Evolutionary conservation across 2,888 invertebrate genomes (phyloP).

Genomic region (Anoncus sp.): DNA sequence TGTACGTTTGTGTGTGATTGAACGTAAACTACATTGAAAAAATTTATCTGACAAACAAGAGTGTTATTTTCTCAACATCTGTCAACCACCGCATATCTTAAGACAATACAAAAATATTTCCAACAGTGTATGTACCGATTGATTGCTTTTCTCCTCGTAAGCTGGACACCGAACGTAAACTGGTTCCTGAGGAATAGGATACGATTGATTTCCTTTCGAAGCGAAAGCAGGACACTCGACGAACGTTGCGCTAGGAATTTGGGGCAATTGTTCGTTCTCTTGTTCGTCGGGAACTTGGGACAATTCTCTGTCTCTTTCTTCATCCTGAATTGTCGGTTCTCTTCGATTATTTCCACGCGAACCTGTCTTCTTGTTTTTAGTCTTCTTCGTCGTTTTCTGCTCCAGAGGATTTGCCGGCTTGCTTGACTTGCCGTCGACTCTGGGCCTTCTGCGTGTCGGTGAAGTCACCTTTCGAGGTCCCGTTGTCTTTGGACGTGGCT

Average conservation of each 20-base stretch:
- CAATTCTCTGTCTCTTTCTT: conserved; percentile 1
- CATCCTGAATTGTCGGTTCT: not conserved
- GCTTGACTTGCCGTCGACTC: not conserved
- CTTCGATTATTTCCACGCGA: conserved; percentile 10
- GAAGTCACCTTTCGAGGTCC: conserved; percentile 20
- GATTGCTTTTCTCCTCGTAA: conserved; percentile 20
- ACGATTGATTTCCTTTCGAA: conserved; percentile 45
- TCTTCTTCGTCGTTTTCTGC: not conserved
- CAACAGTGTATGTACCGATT: conserved; percentile 17
- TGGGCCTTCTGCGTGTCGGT: not conserved
- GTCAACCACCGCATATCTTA: not conserved
- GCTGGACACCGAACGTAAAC: conserved; percentile 38
- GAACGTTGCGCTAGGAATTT: conserved; percentile 17
- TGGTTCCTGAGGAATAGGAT: conserved; percentile 15
- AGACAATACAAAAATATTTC: not conserved
- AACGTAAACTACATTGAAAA: not conserved
- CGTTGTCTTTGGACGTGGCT: conserved; percentile 34
- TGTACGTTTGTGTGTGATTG: not conserved
- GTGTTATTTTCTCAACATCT: not conserved
- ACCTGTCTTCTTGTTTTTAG: conserved; percentile 31
- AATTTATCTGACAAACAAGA: not conserved
- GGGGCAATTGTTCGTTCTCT: not conserved
- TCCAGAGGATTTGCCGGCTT: not conserved
- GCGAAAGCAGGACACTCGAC: conserved; percentile 29
- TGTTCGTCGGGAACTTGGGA: conserved; percentile 7